Conservation (phyloP, 2,888 invertebrate species). For the Clitarchus hookeri region DNA sequence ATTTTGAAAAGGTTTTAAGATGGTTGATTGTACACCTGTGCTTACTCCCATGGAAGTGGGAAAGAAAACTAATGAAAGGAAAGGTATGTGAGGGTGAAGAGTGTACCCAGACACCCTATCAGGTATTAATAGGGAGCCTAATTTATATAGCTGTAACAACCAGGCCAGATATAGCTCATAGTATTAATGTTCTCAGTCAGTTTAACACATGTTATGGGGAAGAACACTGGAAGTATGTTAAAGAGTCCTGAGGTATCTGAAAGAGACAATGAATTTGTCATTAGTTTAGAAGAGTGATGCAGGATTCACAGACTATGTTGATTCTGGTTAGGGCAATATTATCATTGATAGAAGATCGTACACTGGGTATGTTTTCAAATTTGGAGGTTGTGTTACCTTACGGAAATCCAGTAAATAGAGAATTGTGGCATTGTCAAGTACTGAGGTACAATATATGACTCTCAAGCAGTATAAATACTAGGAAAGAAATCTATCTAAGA, state of each 20-base stretch:
- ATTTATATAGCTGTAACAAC: conserved; percentile 25
- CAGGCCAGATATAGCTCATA: conserved; percentile 20
- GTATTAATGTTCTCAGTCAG: not conserved
- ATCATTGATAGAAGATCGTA: not conserved
- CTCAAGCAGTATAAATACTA: too few species aligned
- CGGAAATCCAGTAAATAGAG: conserved; percentile 17
- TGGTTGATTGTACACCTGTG: too few species aligned
- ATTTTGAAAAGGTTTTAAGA: too few species aligned
- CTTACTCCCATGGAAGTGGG: too few species aligned
- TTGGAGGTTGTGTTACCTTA: not conserved
- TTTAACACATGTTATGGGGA: too few species aligned
- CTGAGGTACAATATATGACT: conserved; percentile 11
- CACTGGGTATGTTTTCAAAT: conserved; percentile 24
- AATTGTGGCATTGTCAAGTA: conserved; percentile 21
- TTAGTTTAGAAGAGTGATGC: not conserved
- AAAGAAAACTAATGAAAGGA: too few species aligned
- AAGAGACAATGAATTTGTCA: not conserved
- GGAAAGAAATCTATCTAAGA: conserved; percentile 1
- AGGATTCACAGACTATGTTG: conserved; percentile 10
- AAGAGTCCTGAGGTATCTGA: conserved; percentile 20
- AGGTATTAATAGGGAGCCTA: too few species aligned
- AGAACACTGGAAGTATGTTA: not conserved
- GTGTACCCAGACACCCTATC: too few species aligned
- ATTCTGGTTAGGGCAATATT: conserved; percentile 12
- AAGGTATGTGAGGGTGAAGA: too few species aligned